Percentiles rank a stretch among this genome's conserved stretches.
Conservation (phyloP, 2,797 vertebrate genomes). For the Chanos chanos region DNA sequence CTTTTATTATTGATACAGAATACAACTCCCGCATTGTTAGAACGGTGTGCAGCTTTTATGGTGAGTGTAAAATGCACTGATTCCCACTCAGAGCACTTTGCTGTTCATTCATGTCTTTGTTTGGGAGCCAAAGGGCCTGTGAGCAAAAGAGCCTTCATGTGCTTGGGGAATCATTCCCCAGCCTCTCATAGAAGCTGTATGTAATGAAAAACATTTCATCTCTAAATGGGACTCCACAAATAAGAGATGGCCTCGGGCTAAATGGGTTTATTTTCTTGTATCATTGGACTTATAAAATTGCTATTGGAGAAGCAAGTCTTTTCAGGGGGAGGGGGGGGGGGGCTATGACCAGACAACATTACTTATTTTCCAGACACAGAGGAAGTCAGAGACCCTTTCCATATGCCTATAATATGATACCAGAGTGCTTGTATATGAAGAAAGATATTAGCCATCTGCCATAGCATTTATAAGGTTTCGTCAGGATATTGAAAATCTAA, state of each 20-base stretch:
- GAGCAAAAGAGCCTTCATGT: background rate
- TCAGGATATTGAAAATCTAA: background rate
- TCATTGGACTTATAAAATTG: slow-evolving; percentile 48
- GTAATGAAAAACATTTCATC: slow-evolving; percentile 49
- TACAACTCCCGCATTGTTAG: too few relatives aligned
- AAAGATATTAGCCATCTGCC: slow-evolving; percentile 15
- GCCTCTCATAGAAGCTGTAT: slow-evolving; percentile 30
- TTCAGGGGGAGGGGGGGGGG: slow-evolving; percentile 43
- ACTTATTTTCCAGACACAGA: slow-evolving; percentile 44
- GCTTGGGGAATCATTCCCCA: slow-evolving; percentile 21
- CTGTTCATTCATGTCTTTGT: slow-evolving; percentile 1
- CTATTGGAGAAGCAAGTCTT: slow-evolving; percentile 34
- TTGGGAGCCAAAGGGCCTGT: background rate
- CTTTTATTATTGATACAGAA: background rate
- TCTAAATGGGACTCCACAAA: slow-evolving; percentile 41
- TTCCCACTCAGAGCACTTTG: background rate
- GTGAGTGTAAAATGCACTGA: background rate
- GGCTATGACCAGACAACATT: slow-evolving; percentile 47
- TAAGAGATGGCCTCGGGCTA: slow-evolving; percentile 28
- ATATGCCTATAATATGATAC: slow-evolving; percentile 35
- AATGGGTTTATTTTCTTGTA: slow-evolving; percentile 43
- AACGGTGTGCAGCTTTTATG: too few relatives aligned
- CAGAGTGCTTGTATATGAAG: slow-evolving; percentile 9
- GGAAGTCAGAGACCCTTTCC: slow-evolving; percentile 30
- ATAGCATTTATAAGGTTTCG: background rate